Conservation (phyloP, 2,888 invertebrate genomes). For the Drosophila borborema region DNA sequence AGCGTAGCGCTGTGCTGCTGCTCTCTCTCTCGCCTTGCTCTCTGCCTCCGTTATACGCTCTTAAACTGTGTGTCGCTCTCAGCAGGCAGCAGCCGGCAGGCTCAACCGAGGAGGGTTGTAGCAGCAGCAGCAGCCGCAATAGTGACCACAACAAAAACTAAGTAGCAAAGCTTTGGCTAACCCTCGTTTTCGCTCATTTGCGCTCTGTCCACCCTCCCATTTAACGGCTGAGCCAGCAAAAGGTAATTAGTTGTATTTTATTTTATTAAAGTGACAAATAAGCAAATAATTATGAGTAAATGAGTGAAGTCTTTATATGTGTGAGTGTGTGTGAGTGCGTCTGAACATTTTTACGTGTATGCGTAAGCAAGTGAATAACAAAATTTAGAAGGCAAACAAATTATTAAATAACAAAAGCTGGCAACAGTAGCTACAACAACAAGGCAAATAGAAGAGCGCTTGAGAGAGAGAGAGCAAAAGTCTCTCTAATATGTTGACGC, state of each 20-base stretch:
- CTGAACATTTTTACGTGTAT: slow-evolving; percentile 14
- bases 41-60: slow-evolving; percentile 3
- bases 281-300: slow-evolving; percentile 44
- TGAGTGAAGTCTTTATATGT: slow-evolving; percentile 5
- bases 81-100: slow-evolving; percentile 34
- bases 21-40: neutral
- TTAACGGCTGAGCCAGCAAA: slow-evolving; percentile 28
- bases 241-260: slow-evolving; percentile 73
- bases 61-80: slow-evolving; percentile 21
- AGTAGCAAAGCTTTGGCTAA: slow-evolving; percentile 44
- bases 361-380: slow-evolving; percentile 66
- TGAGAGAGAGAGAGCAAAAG: slow-evolving; percentile 3
- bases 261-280: slow-evolving; percentile 71
- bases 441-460: slow-evolving; percentile 1
- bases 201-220: slow-evolving; percentile 6
- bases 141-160: slow-evolving; percentile 30
- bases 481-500: neutral
- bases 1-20: slow-evolving; percentile 27
- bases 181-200: slow-evolving; percentile 17
- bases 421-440: slow-evolving; percentile 13
- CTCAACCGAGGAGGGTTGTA: slow-evolving; percentile 45
- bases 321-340: slow-evolving; percentile 1
- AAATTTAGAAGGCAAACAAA: slow-evolving; percentile 72
- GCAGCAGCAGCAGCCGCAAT: slow-evolving; percentile 35
- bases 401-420: slow-evolving; percentile 54